phyloP scores from a whole-genome alignment of 2,797 vertebrate genomes.

The Jordanella pulchra region DNA sequence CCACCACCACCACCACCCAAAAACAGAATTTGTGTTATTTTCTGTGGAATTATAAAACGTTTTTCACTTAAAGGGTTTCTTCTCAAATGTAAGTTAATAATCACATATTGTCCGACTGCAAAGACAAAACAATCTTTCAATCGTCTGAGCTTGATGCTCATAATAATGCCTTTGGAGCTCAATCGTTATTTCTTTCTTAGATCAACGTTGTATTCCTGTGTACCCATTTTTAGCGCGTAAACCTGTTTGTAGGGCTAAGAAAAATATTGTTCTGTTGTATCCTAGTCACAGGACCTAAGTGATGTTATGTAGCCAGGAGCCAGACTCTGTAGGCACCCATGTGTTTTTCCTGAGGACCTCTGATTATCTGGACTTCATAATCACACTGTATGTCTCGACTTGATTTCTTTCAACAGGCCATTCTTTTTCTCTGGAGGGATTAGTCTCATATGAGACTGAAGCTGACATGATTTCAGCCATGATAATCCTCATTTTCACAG shows the following conservation, averaged over 20 bases:
- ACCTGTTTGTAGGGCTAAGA: background rate
- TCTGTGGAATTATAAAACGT: too few relatives aligned
- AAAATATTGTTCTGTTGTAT: background rate
- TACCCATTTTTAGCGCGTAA: background rate
- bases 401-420: slow-evolving; percentile 34
- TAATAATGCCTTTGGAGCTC: background rate
- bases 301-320: slow-evolving; percentile 11
- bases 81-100: too few relatives aligned
- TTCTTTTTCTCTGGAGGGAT: slow-evolving; percentile 36
- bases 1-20: too few relatives aligned
- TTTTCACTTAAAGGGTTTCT: too few relatives aligned
- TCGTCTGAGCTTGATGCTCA: too few relatives aligned
- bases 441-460: slow-evolving; percentile 16
- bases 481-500: slow-evolving; percentile 36
- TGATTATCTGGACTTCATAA: slow-evolving; percentile 30
- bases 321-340: slow-evolving; percentile 8
- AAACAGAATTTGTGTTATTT: too few relatives aligned
- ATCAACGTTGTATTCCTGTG: background rate
- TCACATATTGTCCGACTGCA: background rate
- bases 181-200: background rate
- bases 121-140: background rate
- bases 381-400: slow-evolving; percentile 25
- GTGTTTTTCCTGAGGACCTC: slow-evolving; percentile 2
- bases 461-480: slow-evolving; percentile 22
- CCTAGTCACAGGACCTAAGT: slow-evolving; percentile 15